These are phyloP conservation scores for Venusia cambrica DNA, from an alignment of 2,888 invertebrate genomes.

Conservation along the genomic window DNA sequence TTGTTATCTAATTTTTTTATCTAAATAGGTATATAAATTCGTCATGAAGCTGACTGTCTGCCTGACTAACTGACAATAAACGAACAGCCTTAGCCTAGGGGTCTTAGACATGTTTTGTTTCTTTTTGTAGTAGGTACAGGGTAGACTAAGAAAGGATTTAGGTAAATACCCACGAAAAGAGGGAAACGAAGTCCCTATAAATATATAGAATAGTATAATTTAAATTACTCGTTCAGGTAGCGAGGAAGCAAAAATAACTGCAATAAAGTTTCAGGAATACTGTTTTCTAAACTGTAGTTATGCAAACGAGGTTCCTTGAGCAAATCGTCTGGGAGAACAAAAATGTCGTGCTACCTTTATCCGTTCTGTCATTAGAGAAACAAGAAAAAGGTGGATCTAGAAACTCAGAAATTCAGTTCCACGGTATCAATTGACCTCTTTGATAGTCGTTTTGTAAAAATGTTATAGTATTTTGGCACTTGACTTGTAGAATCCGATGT, in stretches of 20 bases:
- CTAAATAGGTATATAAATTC: too few relatives aligned
- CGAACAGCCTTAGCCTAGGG: too few relatives aligned
- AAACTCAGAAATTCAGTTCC: slow-evolving; percentile 31
- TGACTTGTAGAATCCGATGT: too few relatives aligned
- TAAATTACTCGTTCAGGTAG: slow-evolving; percentile 18
- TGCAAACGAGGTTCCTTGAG: slow-evolving; percentile 24
- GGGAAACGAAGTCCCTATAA: too few relatives aligned
- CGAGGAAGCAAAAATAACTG: slow-evolving; percentile 16
- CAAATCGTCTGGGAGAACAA: slow-evolving; percentile 13
- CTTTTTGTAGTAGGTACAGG: too few relatives aligned
- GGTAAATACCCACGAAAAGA: too few relatives aligned
- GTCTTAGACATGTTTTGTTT: too few relatives aligned
- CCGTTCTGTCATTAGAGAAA: slow-evolving; percentile 4
- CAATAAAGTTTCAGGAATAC: slow-evolving; percentile 13
- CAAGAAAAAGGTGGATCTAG: slow-evolving; percentile 34
- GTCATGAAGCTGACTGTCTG: too few relatives aligned
- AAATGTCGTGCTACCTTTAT: slow-evolving; percentile 16
- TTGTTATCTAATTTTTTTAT: too few relatives aligned
- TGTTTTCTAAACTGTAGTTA: slow-evolving; percentile 32
- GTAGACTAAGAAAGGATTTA: too few relatives aligned
- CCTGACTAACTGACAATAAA: too few relatives aligned
- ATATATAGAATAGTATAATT: slow-evolving; percentile 37
- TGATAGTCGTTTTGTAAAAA: slow-evolving; percentile 33
- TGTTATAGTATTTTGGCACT: too few relatives aligned
- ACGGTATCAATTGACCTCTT: slow-evolving; percentile 28